phyloP scores from a whole-genome alignment of 2,113 vertebrate genomes.

The Baryphthengus martii region DNA sequence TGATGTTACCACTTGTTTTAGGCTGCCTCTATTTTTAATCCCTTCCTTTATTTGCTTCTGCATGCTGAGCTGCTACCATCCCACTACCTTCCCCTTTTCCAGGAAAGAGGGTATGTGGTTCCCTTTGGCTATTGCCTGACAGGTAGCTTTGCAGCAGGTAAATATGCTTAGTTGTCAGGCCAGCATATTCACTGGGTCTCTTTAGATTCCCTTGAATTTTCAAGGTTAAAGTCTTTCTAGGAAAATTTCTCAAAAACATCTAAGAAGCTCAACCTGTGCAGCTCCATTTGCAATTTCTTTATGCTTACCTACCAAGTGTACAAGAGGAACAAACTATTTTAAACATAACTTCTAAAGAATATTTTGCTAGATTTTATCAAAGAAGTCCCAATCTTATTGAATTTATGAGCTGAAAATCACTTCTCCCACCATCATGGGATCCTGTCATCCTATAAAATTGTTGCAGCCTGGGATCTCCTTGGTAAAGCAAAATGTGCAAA shows the following conservation, averaged over 20 bases:
- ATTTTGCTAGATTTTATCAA: neutral
- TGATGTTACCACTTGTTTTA: conserved; percentile 21
- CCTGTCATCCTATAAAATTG: neutral
- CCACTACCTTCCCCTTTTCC: conserved; percentile 37
- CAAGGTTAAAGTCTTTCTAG: neutral
- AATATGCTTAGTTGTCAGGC: neutral
- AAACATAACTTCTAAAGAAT: neutral
- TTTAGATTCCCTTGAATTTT: neutral
- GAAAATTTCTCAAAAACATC: neutral
- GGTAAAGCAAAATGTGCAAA: neutral
- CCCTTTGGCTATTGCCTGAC: neutral
- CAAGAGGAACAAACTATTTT: neutral
- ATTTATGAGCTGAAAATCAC: neutral
- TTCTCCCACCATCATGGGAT: neutral
- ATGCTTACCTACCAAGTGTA: neutral
- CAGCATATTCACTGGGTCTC: neutral
- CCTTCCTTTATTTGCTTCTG: neutral
- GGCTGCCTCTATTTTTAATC: neutral
- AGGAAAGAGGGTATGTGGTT: conserved; percentile 14
- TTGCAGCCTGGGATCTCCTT: neutral
- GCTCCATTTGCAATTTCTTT: neutral
- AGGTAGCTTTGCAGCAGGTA: neutral
- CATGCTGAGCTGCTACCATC: neutral
- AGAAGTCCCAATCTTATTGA: neutral
- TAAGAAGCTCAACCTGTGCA: neutral